Percentiles rank a stretch among this genome's conserved stretches.
Evolutionary conservation across 1,140 invertebrate species (phyloP).

Genomic region (Leptinotarsa texana): DNA sequence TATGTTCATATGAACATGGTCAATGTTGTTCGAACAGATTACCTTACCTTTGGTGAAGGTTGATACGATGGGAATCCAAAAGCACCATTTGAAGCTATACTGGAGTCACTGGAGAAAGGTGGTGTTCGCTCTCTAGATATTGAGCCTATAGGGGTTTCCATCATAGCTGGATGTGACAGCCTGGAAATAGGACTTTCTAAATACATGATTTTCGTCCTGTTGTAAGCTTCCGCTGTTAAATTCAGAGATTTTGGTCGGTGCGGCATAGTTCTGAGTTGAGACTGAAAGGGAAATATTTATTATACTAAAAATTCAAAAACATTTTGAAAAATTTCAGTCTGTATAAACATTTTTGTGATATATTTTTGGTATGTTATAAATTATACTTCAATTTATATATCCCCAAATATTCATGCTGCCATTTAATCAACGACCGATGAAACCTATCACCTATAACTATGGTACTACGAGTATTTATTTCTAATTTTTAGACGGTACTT

Average conservation of each 20-base stretch:
- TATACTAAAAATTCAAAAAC: too few species aligned
- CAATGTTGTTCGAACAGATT: too few species aligned
- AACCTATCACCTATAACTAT: too few species aligned
- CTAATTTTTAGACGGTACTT: too few species aligned
- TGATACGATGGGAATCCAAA: constrained; percentile 1
- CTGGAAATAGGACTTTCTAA: constrained; percentile 37
- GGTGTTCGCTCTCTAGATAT: constrained; percentile 49
- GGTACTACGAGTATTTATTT: too few species aligned
- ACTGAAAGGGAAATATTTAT: constrained; percentile 20
- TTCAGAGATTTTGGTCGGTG: constrained; percentile 47
- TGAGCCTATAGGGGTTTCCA: constrained; percentile 37
- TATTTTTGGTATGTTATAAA: too few species aligned
- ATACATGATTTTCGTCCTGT: constrained; percentile 42
- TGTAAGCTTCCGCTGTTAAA: constrained; percentile 42
- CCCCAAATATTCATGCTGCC: too few species aligned
- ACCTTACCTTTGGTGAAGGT: constrained; percentile 11
- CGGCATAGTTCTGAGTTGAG: constrained; percentile 30
- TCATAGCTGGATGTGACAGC: constrained; percentile 31
- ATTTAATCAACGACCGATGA: too few species aligned
- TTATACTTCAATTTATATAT: too few species aligned
- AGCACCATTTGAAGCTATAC: constrained; percentile 32
- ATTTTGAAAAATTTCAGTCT: too few species aligned
- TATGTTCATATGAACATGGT: too few species aligned
- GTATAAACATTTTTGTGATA: too few species aligned
- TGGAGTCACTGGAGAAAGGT: constrained; percentile 44